phyloP scores from a whole-genome alignment of 2,113 vertebrate species.

The Tamias sibiricus region DNA sequence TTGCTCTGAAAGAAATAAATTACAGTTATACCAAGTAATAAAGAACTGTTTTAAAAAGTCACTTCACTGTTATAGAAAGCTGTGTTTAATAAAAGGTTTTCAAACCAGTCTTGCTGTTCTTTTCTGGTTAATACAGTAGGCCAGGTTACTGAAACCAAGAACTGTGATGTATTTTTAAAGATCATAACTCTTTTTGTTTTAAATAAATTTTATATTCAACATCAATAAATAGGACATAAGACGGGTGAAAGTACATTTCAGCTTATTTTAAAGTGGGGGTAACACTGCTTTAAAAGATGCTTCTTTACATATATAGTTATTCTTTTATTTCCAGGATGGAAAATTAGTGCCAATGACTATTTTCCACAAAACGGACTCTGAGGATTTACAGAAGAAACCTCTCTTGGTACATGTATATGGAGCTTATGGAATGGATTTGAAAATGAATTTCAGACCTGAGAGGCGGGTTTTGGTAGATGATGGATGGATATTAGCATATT shows the following conservation, averaged over 20 bases:
- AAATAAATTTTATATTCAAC: neutral
- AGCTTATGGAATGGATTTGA: constrained; percentile 95
- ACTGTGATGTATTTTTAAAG: neutral
- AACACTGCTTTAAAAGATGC: neutral
- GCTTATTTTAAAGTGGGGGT: neutral
- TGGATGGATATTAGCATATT: constrained; percentile 97
- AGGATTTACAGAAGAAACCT: constrained; percentile 88
- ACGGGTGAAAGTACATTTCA: neutral
- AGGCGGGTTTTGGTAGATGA: constrained; percentile 93
- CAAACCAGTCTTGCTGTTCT: neutral
- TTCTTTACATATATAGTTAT: constrained; percentile 58
- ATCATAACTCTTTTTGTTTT: neutral
- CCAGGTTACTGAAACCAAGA: neutral
- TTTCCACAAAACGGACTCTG: constrained; percentile 88
- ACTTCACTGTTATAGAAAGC: neutral
- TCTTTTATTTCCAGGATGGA: constrained; percentile 91
- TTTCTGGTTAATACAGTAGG: neutral
- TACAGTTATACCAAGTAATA: neutral
- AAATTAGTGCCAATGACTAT: constrained; percentile 94
- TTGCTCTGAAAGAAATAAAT: neutral
- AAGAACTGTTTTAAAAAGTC: neutral
- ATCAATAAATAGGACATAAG: neutral
- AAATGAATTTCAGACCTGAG: constrained; percentile 95
- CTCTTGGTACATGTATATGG: constrained; percentile 97
- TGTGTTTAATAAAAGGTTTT: neutral